Evolutionary conservation across 1,140 invertebrate species (phyloP).

Genomic region (Ceratina japonica): DNA sequence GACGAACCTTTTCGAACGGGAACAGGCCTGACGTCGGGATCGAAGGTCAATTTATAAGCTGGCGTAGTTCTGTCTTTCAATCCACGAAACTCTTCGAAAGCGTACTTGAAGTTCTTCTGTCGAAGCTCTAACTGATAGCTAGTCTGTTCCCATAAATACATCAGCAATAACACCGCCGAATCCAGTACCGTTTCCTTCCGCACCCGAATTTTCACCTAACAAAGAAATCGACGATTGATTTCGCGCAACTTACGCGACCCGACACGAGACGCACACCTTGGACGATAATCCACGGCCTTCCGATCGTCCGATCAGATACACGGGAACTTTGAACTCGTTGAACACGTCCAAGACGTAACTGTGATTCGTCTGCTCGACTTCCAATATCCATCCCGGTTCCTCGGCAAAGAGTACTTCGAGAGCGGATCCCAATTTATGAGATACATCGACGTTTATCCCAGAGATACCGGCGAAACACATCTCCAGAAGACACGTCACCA

Average conservation of each 20-base stretch:
- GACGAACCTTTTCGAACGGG: slow-evolving; percentile 69
- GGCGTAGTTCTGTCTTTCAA: slow-evolving; percentile 81
- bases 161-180: slow-evolving; percentile 83
- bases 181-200: slow-evolving; percentile 83
- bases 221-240: slow-evolving; percentile 5
- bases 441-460: slow-evolving; percentile 86
- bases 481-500: slow-evolving; percentile 94
- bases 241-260: slow-evolving; percentile 11
- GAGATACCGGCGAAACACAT: slow-evolving; percentile 96
- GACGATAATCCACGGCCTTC: slow-evolving; percentile 85
- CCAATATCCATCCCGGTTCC: slow-evolving; percentile 95
- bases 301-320: slow-evolving; percentile 86
- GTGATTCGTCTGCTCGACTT: slow-evolving; percentile 83
- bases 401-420: slow-evolving; percentile 91
- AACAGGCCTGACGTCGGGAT: slow-evolving; percentile 81
- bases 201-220: slow-evolving; percentile 81
- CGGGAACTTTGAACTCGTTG: slow-evolving; percentile 82
- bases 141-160: slow-evolving; percentile 96
- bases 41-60: slow-evolving; percentile 85
- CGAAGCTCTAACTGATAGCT: slow-evolving; percentile 93
- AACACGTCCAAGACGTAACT: slow-evolving; percentile 83
- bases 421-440: slow-evolving; percentile 79
- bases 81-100: slow-evolving; percentile 87
- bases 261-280: slow-evolving; percentile 67
- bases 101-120: slow-evolving; percentile 90